Evolutionary conservation across 2,113 vertebrate species (phyloP).

Genomic region (Chaetura pelagica): DNA sequence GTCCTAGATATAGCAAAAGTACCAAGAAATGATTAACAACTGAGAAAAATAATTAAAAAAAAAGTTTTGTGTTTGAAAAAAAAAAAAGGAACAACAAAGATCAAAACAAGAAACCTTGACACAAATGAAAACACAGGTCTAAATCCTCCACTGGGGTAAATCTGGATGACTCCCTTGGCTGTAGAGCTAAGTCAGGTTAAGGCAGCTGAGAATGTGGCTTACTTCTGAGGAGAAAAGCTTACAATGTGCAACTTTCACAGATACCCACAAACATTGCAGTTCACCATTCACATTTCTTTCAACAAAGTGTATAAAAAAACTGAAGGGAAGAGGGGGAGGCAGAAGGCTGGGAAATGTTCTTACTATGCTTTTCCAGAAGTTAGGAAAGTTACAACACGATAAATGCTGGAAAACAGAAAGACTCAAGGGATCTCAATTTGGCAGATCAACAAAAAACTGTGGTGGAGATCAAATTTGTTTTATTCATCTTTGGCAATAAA

Average conservation of each 20-base stretch:
- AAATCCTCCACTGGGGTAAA: constrained; percentile 53
- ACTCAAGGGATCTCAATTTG: constrained; percentile 48
- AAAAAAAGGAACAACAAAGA: neutral
- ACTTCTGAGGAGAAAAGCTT: constrained; percentile 38
- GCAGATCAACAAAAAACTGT: constrained; percentile 54
- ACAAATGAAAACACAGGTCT: neutral
- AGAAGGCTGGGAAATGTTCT: neutral
- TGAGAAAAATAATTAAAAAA: constrained; percentile 71
- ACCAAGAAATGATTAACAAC: constrained; percentile 87
- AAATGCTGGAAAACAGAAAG: constrained; percentile 53
- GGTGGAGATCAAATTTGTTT: constrained; percentile 63
- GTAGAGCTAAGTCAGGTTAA: constrained; percentile 26
- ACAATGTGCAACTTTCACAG: constrained; percentile 49
- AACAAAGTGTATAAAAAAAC: constrained; percentile 40
- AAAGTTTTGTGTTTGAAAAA: constrained; percentile 73
- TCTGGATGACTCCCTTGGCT: neutral
- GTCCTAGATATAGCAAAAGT: constrained; percentile 81
- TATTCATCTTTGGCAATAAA: constrained; percentile 79
- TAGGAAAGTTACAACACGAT: constrained; percentile 50
- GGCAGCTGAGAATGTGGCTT: constrained; percentile 20
- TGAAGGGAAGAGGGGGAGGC: neutral
- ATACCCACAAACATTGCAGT: constrained; percentile 38
- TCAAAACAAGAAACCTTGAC: neutral
- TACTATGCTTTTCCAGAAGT: neutral
- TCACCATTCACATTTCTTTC: constrained; percentile 69